These are phyloP conservation scores for Kryphioiulus occultus DNA, from an alignment of 2,888 invertebrate genomes.

Conservation along the genomic window DNA sequence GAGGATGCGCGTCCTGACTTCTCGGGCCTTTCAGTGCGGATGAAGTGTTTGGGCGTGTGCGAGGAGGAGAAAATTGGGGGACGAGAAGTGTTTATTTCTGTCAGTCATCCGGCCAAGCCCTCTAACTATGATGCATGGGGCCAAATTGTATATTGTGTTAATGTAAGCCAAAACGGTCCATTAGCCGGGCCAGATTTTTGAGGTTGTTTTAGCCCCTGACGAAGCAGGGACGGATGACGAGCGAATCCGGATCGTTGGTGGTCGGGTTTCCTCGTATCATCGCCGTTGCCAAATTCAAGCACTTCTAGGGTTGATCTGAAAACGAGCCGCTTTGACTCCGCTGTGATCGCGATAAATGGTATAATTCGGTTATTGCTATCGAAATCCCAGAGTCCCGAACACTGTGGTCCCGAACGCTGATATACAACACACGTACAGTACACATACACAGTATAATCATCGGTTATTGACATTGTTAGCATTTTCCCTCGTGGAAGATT, in stretches of 20 bases:
- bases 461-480: no score
- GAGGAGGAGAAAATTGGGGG: slow-evolving; percentile 12
- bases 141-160: slow-evolving; percentile 20
- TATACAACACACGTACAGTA: no score
- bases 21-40: background rate
- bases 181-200: background rate
- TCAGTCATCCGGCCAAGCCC: slow-evolving; percentile 6
- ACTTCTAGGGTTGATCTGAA: no score
- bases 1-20: background rate
- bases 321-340: no score
- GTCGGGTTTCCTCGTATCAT: no score
- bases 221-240: background rate
- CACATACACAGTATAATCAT: no score
- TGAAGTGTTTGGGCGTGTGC: background rate
- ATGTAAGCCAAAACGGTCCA: slow-evolving; percentile 1
- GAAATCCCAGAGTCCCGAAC: no score
- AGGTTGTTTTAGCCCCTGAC: background rate
- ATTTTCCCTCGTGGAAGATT: no score
- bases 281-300: no score
- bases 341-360: no score
- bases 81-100: slow-evolving; percentile 20
- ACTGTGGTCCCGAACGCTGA: no score
- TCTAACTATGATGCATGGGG: slow-evolving; percentile 28
- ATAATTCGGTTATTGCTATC: no score
- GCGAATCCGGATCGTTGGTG: background rate